Base-by-base conservation (phyloP, 1,140 invertebrate genomes). In the Scaptomyza pallida region DNA sequence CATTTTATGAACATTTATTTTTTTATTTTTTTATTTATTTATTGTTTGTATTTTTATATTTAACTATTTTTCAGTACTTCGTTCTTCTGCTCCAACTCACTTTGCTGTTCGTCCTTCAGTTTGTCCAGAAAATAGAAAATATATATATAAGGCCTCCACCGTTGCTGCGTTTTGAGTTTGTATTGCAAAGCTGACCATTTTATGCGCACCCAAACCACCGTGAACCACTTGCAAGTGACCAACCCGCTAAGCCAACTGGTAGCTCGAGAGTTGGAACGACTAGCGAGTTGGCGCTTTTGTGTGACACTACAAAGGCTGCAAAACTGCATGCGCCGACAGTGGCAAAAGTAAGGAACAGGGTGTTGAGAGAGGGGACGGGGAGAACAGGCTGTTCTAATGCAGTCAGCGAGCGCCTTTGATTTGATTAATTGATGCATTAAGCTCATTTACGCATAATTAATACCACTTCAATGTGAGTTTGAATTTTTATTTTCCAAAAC, bases 341-440 rank as follows among this genome's bases (percentile, higher is more conserved):
- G 6, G 26, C 26, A 13, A 33, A 3, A 37, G 8, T n/a, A 3
- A n/a, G 33, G 12, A n/a, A n/a, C n/a, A n/a, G n/a, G 16, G 9
- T 10, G 48, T n/a, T 10, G n/a, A 37, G 17, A 21, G 19, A 3
- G 8, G 45, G 23, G 16, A 26, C 9, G 21, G 30, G 17, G 13
- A 23, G 13, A 16, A 13, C 1, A 3, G 13, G 9, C 19, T 19
- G 26, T 5, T 41, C 52, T 54, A 65, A 50, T 70, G 71, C 64
- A 33, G 44, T 43, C 45, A 52, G 75, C 69, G 47, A 52, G 75
- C 69, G 47, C 70, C 81, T 85, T 85, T 85, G 81, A 85, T 85
- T 88, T 88, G 81, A 85, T 85, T 85, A 85, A 85, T 85, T 85
- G 81, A 85, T 85, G 81, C 81, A 85, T 85, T 81, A 85, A 88